Evolutionary conservation across 2,797 vertebrate species (phyloP).

Genomic region (Nannoperca australis): DNA sequence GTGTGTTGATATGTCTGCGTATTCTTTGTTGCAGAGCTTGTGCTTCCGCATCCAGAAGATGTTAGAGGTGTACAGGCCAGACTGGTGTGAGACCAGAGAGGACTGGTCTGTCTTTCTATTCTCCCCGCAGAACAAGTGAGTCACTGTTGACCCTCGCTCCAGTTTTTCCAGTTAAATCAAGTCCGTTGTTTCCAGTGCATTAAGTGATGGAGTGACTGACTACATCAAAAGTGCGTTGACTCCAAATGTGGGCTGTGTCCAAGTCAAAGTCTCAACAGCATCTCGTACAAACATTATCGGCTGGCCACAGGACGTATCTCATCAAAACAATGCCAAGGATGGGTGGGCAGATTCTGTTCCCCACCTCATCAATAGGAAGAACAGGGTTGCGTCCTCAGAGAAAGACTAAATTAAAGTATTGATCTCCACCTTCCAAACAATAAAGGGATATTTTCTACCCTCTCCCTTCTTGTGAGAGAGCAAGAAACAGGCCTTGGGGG

Average conservation of each 20-base stretch:
- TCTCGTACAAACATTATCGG: slow-evolving; percentile 2
- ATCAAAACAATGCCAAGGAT: slow-evolving; percentile 28
- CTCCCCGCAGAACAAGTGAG: slow-evolving; percentile 97
- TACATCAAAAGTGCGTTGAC: background rate
- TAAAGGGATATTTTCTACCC: slow-evolving; percentile 37
- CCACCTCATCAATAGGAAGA: slow-evolving; percentile 40
- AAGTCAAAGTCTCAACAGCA: background rate
- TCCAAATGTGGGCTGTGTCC: background rate
- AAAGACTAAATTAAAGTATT: slow-evolving; percentile 49
- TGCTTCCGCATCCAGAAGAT: slow-evolving; percentile 98
- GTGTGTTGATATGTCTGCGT: slow-evolving; percentile 11
- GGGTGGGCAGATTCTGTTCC: slow-evolving; percentile 30
- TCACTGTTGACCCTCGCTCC: background rate
- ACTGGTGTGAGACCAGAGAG: slow-evolving; percentile 94
- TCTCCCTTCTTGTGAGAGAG: slow-evolving; percentile 33
- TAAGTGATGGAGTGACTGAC: background rate
- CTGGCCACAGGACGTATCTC: slow-evolving; percentile 15
- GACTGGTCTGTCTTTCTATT: slow-evolving; percentile 98
- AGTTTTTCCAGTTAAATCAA: background rate
- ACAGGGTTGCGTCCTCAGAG: slow-evolving; percentile 40
- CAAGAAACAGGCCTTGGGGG: slow-evolving; percentile 24
- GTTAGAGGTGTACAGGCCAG: slow-evolving; percentile 95
- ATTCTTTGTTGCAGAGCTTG: slow-evolving; percentile 85
- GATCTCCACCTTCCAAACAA: slow-evolving; percentile 50
- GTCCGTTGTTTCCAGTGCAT: background rate